Conservation (phyloP, 2,797 vertebrate species). For the Semotilus atromaculatus region DNA sequence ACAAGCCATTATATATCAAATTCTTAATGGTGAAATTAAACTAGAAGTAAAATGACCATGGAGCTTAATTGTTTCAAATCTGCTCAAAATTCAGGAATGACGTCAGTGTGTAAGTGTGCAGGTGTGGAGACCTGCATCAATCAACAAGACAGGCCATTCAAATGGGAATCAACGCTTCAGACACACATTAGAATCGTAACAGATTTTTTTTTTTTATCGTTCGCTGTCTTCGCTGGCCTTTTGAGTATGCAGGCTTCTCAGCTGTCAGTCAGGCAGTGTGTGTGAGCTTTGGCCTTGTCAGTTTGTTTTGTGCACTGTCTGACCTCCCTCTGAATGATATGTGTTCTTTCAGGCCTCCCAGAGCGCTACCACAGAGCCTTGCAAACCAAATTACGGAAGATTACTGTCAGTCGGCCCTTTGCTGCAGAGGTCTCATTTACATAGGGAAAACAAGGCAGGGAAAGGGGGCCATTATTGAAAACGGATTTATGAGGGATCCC, state of each 20-base stretch:
- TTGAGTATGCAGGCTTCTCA: constrained; percentile 13
- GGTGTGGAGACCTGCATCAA: constrained; percentile 22
- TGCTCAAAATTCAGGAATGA: not conserved
- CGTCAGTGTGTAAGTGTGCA: not conserved
- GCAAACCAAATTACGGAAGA: constrained; percentile 55
- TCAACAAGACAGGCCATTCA: constrained; percentile 26
- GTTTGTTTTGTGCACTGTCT: constrained; percentile 45
- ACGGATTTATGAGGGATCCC: constrained; percentile 61
- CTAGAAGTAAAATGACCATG: not conserved
- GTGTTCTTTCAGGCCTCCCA: constrained; percentile 40
- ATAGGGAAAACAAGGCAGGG: constrained; percentile 54
- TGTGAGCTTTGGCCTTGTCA: constrained; percentile 46
- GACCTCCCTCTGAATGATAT: constrained; percentile 48
- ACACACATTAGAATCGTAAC: constrained; percentile 11
- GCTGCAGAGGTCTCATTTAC: constrained; percentile 55
- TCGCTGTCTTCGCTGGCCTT: not conserved
- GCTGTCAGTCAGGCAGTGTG: constrained; percentile 53
- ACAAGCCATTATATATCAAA: not conserved
- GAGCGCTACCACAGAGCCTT: constrained; percentile 16
- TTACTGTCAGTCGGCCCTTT: constrained; percentile 54
- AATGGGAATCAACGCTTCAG: constrained; percentile 5
- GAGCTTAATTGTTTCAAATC: not conserved
- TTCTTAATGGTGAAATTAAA: not conserved
- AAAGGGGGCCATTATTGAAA: constrained; percentile 58
- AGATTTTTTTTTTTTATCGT: not conserved